These are phyloP conservation scores for Agriopis aurantiaria DNA, from an alignment of 2,888 invertebrate species.

Conservation along the genomic window DNA sequence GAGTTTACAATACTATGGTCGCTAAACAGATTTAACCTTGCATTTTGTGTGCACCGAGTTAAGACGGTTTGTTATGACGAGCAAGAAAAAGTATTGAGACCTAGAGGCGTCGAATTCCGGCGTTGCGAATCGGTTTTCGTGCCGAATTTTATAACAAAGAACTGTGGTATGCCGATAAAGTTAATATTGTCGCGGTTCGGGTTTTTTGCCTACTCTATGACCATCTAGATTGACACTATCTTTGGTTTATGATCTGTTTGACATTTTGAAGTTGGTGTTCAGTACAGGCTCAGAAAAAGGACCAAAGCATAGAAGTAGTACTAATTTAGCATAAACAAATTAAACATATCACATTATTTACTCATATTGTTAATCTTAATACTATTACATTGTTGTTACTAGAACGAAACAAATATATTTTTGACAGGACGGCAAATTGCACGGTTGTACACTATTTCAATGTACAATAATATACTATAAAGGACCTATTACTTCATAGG, in stretches of 20 bases:
- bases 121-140: constrained; percentile 65
- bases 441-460: too few relatives aligned
- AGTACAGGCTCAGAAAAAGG: too few relatives aligned
- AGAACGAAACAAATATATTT: too few relatives aligned
- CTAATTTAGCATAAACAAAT: too few relatives aligned
- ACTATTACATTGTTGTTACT: too few relatives aligned
- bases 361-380: too few relatives aligned
- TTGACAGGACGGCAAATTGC: too few relatives aligned
- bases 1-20: background rate
- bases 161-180: constrained; percentile 55
- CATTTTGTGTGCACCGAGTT: constrained; percentile 21
- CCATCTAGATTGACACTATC: constrained; percentile 9
- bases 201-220: constrained; percentile 24
- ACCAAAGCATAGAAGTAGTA: too few relatives aligned
- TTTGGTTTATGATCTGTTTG: background rate
- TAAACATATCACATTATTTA: too few relatives aligned
- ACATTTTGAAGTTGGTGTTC: too few relatives aligned
- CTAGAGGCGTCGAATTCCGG: constrained; percentile 57
- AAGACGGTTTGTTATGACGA: constrained; percentile 27
- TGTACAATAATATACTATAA: too few relatives aligned
- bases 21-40: background rate
- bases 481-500: too few relatives aligned
- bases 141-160: constrained; percentile 65
- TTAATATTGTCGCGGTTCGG: constrained; percentile 38
- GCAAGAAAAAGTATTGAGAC: constrained; percentile 55